phyloP scores from a whole-genome alignment of 2,797 vertebrate species.

The Sardinella longiceps region DNA sequence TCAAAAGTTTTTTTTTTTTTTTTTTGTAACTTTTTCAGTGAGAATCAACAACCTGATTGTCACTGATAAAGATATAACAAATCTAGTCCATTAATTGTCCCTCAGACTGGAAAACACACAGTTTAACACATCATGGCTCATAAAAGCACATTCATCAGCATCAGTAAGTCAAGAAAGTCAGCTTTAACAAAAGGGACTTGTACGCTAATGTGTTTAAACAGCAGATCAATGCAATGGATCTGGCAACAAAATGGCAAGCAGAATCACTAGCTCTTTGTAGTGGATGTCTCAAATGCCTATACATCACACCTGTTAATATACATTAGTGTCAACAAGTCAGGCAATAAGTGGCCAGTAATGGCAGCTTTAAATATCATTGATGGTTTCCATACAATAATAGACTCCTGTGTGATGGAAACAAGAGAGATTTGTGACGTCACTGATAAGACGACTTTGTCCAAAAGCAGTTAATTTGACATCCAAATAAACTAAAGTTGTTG shows the following conservation, averaged over 20 bases:
- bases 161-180: background rate
- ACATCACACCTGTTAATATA: background rate
- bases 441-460: no score
- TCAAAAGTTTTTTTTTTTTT: background rate
- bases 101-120: background rate
- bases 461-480: background rate
- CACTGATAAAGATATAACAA: background rate
- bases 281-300: background rate
- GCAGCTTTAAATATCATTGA: background rate
- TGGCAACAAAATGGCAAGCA: background rate
- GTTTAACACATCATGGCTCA: background rate
- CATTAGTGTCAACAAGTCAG: background rate
- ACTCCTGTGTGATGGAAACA: background rate
- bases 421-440: no score
- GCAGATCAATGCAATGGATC: slow-evolving; percentile 3
- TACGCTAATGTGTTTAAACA: background rate
- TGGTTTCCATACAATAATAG: background rate
- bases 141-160: background rate
- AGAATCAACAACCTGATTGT: background rate
- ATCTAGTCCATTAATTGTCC: background rate
- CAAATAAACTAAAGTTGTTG: background rate
- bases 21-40: background rate
- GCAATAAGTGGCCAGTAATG: background rate
- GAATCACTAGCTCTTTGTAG: background rate
- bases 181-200: background rate